Evolutionary conservation across 2,797 vertebrate species (phyloP).

Genomic region (Heterohyrax brucei): DNA sequence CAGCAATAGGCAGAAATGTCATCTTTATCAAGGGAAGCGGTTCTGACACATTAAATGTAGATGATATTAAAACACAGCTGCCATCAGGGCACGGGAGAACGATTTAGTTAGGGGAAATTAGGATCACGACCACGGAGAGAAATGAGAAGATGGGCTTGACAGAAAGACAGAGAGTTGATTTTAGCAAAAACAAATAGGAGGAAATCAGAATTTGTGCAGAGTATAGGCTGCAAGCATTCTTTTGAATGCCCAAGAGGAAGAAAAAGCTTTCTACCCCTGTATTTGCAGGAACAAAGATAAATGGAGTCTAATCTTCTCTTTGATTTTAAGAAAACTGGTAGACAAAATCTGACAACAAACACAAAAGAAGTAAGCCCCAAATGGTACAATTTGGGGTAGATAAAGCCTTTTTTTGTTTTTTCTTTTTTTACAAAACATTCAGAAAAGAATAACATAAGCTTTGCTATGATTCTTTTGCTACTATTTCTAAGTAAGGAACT

Average conservation of each 20-base stretch:
- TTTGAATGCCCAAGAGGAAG: background rate
- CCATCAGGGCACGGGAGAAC: slow-evolving; percentile 4
- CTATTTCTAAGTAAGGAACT: background rate
- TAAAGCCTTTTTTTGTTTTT: slow-evolving; percentile 1
- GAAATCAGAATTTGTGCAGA: slow-evolving; percentile 13
- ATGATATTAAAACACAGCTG: slow-evolving; percentile 55
- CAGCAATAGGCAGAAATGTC: slow-evolving; percentile 36
- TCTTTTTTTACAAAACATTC: background rate
- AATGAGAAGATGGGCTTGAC: background rate
- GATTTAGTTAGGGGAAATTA: slow-evolving; percentile 48
- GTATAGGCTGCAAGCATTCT: background rate
- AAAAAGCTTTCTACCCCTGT: background rate
- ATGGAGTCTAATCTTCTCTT: slow-evolving; percentile 49
- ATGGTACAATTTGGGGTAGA: background rate
- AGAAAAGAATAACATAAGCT: background rate
- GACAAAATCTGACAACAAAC: slow-evolving; percentile 11
- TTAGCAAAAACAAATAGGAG: background rate
- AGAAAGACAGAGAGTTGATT: background rate
- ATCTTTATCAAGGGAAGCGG: background rate
- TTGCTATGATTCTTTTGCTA: background rate
- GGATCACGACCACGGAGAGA: background rate
- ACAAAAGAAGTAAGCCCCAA: slow-evolving; percentile 24
- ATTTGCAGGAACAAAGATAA: slow-evolving; percentile 57
- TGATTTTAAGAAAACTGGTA: slow-evolving; percentile 19
- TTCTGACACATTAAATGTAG: slow-evolving; percentile 69